Base-by-base conservation (phyloP, 1,140 invertebrate genomes). In the Latrodectus geometricus region DNA sequence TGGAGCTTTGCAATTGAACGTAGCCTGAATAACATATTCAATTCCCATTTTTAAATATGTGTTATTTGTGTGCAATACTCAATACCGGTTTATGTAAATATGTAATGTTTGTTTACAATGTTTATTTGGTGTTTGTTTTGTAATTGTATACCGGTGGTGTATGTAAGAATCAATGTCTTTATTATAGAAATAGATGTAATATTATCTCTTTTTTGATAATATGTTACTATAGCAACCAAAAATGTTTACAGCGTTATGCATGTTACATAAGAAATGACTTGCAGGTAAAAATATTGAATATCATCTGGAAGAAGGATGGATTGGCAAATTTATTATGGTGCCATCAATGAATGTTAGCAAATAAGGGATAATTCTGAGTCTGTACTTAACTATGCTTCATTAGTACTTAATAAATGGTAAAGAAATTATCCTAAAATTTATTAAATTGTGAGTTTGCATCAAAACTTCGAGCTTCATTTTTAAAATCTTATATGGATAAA, bases 81-180 rank as follows among this genome's bases (percentile, higher is more conserved):
- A 75, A 83, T 75, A 83, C 81, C 81, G 81, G 81, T 83, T 83
- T 75, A 65, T 83, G 81, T 83, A 83, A 65, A 83, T 83, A 83
- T 68, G 15, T 75, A 35, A 35, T 69, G 9, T 69, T 83, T 75
- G 73, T 50, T 21, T 15, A 82, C 17, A n/a, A 72, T 73, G 15
- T 82, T 66, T 17, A 17, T 20, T 54, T 56, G n/a, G 50, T 49
- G n/a, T 75, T n/a, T 75, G 35, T n/a, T 83, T 52, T 75, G 11
- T 66, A 56, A 8, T 52, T 9, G 50, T 20, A 11, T 75, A 20
- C 73, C 14, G 50, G 50, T 54, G 49, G 48, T 8, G 50, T 5
- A 14, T 61, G 54, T 61, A 61, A 61, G 2, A 61, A 14, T 61
- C 54, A 8, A 61, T 35, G 54, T 61, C 11, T 61, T n/a, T 8